Evolutionary conservation across 2,888 invertebrate species (phyloP).

Genomic region (Thereva unica): DNA sequence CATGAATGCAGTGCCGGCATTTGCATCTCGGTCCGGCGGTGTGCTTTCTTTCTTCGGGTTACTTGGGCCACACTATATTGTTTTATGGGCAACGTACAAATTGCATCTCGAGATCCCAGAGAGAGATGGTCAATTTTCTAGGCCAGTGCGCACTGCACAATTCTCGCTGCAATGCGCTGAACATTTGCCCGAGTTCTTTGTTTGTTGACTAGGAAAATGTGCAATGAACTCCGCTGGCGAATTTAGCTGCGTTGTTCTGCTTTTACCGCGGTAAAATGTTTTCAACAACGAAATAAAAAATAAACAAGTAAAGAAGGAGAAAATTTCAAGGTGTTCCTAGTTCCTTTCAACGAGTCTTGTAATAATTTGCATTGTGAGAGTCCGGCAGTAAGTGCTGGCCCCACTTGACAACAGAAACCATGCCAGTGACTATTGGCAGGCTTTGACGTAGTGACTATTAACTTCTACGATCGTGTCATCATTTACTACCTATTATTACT

Average conservation of each 20-base stretch:
- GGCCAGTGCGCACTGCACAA: conserved; percentile 12
- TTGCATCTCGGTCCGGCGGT: conserved; percentile 4
- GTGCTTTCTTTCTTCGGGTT: background rate
- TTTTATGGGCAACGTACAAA: conserved; percentile 22
- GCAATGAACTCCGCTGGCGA: background rate
- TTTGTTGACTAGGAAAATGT: background rate
- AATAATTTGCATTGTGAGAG: too few relatives aligned
- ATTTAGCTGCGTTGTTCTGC: conserved; percentile 8
- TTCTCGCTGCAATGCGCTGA: background rate
- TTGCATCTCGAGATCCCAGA: conserved; percentile 10
- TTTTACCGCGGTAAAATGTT: conserved; percentile 5
- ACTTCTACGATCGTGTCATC: too few relatives aligned
- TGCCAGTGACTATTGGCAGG: too few relatives aligned
- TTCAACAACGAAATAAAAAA: too few relatives aligned
- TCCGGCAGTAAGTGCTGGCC: too few relatives aligned
- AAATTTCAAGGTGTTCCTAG: too few relatives aligned
- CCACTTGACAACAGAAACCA: too few relatives aligned
- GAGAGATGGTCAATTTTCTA: conserved; percentile 33
- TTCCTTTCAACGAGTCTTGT: too few relatives aligned
- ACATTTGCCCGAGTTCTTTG: conserved; percentile 11
- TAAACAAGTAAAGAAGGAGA: too few relatives aligned
- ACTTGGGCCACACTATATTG: conserved; percentile 21
- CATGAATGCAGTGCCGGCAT: conserved; percentile 9
- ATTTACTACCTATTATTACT: too few relatives aligned
- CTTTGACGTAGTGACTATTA: too few relatives aligned